Conservation (phyloP, 23 tunicate species). For the Pegea sp. region DNA sequence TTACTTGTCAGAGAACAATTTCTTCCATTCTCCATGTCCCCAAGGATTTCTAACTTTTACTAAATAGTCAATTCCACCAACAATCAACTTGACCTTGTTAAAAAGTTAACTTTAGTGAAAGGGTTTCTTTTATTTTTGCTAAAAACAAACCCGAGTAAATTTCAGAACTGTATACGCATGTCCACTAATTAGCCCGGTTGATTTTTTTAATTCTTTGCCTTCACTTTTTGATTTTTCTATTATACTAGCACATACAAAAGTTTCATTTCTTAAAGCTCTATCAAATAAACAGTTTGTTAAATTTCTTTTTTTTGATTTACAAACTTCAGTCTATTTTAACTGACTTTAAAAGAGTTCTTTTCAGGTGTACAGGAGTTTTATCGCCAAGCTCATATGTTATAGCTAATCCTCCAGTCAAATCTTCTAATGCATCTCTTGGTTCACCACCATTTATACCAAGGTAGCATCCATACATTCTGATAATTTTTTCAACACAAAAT, state of each 20-base stretch:
- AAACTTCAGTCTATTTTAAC: too few relatives aligned
- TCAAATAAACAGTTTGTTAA: too few relatives aligned
- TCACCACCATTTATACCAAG: conserved; percentile 60
- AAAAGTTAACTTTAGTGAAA: too few relatives aligned
- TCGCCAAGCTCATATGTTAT: conserved; percentile 18
- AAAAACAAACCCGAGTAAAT: conserved; percentile 18
- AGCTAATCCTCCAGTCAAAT: conserved; percentile 82
- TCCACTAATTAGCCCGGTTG: conserved; percentile 50
- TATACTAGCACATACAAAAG: conserved; percentile 38
- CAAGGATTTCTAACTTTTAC: conserved; percentile 1
- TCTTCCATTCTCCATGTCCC: background rate
- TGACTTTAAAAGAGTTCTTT: too few relatives aligned
- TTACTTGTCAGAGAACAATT: too few relatives aligned
- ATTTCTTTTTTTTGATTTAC: too few relatives aligned
- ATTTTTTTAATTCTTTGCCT: conserved; percentile 13
- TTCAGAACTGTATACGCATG: conserved; percentile 59
- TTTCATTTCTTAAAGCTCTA: conserved; percentile 52
- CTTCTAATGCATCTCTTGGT: conserved; percentile 77
- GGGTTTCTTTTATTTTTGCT: too few relatives aligned
- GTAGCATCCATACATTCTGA: conserved; percentile 53
- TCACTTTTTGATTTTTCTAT: conserved; percentile 8
- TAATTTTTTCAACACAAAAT: too few relatives aligned
- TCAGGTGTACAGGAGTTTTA: conserved; percentile 33
- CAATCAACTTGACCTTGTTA: background rate
- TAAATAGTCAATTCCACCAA: background rate